phyloP scores from a whole-genome alignment of 2,888 invertebrate species.

The Pegoplata infirma region DNA sequence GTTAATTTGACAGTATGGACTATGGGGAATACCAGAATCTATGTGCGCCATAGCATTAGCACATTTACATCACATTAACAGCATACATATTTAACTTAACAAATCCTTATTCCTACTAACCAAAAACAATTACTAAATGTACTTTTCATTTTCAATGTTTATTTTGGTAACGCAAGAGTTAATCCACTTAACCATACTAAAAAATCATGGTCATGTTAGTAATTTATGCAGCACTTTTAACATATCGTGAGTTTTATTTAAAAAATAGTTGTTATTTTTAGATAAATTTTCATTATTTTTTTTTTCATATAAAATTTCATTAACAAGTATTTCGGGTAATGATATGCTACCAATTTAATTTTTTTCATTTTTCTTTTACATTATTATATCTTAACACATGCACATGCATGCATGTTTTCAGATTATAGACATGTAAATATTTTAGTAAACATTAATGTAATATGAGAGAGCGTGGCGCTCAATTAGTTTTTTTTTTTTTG shows the following conservation, averaged over 20 bases:
- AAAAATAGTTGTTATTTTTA: conserved; percentile 29
- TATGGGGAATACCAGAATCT: too few species aligned
- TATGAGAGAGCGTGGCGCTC: conserved; percentile 3
- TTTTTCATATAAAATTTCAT: conserved; percentile 15
- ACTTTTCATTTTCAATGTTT: too few species aligned
- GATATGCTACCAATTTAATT: background rate
- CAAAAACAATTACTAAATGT: too few species aligned
- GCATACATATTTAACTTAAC: too few species aligned
- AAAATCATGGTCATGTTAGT: conserved; percentile 23
- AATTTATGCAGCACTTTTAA: too few species aligned
- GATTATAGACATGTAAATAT: conserved; percentile 13
- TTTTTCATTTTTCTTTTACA: too few species aligned
- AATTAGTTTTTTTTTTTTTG: too few species aligned
- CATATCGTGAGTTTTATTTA: conserved; percentile 19
- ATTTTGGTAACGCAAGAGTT: background rate
- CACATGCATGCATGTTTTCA: conserved; percentile 5
- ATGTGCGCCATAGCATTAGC: too few species aligned
- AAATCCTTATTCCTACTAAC: too few species aligned
- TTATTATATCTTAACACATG: background rate
- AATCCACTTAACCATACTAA: background rate
- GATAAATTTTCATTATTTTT: background rate
- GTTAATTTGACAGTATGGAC: too few species aligned
- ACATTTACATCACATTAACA: too few species aligned
- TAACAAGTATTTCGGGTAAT: conserved; percentile 13
- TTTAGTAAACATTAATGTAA: background rate